Evolutionary conservation across 2,113 vertebrate species (phyloP).

Genomic region (Corythornis cristatus): DNA sequence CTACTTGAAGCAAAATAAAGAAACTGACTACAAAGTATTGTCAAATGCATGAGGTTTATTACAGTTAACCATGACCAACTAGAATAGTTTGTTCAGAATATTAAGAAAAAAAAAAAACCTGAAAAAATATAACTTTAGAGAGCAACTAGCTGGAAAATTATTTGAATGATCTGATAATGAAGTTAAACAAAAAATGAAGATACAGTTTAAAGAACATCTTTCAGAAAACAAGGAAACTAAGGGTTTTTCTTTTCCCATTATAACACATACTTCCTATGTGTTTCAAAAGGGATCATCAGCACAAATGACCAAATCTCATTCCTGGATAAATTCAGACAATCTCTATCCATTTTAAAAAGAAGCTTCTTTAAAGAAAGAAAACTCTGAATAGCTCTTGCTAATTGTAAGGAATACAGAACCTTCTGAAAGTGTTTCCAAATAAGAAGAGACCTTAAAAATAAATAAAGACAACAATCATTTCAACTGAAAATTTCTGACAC

Average conservation of each 20-base stretch:
- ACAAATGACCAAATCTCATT: neutral
- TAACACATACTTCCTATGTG: neutral
- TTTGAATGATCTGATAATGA: neutral
- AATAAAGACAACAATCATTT: neutral
- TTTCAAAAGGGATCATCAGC: neutral
- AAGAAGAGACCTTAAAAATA: neutral
- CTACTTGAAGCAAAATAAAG: conserved; percentile 9
- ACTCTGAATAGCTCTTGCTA: neutral
- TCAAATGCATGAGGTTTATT: conserved; percentile 48
- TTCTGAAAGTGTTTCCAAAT: neutral
- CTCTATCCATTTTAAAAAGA: neutral
- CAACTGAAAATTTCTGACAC: neutral
- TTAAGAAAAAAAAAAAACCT: neutral
- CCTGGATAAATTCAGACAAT: neutral
- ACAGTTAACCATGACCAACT: neutral
- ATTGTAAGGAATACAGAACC: neutral
- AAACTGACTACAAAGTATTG: conserved; percentile 22
- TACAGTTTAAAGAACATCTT: neutral
- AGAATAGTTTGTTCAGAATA: neutral
- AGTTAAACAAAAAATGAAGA: neutral
- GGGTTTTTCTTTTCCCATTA: too few species aligned
- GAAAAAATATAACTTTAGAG: neutral
- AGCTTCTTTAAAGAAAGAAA: neutral
- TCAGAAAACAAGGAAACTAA: neutral
- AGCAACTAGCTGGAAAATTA: neutral